These are phyloP conservation scores for Bombus pascuorum DNA, from an alignment of 1,140 invertebrate genomes.

Conservation along the genomic window DNA sequence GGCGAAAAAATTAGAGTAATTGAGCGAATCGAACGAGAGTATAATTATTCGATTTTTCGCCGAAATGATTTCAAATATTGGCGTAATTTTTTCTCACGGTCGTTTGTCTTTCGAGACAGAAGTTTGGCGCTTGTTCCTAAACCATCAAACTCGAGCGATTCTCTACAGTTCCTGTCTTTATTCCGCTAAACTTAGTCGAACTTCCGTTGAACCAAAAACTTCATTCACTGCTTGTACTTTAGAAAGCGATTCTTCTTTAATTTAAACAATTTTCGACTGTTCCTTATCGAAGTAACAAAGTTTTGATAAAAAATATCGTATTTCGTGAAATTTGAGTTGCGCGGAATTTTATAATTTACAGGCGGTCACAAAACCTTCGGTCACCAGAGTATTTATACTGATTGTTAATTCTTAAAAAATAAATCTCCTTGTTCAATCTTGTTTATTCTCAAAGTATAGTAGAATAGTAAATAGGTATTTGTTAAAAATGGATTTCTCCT, in stretches of 20 bases:
- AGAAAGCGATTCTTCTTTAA: not conserved
- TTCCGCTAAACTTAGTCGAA: not conserved
- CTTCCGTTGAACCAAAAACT: not conserved
- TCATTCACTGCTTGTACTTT: not conserved
- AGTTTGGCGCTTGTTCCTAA: not conserved
- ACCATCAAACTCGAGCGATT: not conserved
- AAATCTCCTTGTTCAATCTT: not conserved
- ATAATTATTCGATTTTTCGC: not conserved
- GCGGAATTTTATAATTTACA: not conserved
- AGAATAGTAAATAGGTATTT: too few species aligned
- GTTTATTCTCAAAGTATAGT: too few species aligned
- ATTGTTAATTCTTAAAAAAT: not conserved
- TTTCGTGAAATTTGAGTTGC: too few species aligned
- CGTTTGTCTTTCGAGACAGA: conserved; percentile 10
- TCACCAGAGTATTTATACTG: not conserved
- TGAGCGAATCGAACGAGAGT: too few species aligned
- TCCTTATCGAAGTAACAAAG: not conserved
- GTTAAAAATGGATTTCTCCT: too few species aligned
- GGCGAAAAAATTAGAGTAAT: not conserved
- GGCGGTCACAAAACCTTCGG: not conserved
- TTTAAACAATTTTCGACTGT: not conserved
- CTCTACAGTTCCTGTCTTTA: too few species aligned
- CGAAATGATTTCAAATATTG: not conserved
- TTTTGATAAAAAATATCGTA: too few species aligned
- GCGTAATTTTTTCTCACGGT: not conserved